Evolutionary conservation across 1,140 invertebrate genomes (phyloP).

Genomic region (Delia radicum): DNA sequence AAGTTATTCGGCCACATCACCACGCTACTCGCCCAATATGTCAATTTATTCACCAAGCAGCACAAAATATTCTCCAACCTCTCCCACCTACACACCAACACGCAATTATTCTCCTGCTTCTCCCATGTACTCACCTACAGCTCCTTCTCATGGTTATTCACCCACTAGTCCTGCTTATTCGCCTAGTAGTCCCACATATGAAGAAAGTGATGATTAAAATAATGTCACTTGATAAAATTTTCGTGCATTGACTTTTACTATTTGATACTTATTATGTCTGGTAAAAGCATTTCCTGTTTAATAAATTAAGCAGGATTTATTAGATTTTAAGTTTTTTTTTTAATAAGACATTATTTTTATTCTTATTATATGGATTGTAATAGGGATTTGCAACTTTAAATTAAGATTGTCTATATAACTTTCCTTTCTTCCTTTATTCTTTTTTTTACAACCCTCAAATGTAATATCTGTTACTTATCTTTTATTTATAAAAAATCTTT

Average conservation of each 20-base stretch:
- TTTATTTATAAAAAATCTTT: background rate
- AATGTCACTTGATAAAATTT: background rate
- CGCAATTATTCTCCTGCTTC: conserved; percentile 74
- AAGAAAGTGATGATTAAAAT: conserved; percentile 47
- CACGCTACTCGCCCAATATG: conserved; percentile 56
- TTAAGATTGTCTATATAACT: no score
- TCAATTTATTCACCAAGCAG: conserved; percentile 68
- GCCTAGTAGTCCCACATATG: conserved; percentile 58
- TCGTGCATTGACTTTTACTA: background rate
- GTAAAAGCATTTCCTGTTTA: background rate
- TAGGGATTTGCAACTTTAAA: background rate
- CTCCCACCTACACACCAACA: conserved; percentile 54
- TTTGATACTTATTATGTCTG: background rate
- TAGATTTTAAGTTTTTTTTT: no score
- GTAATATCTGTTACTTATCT: background rate
- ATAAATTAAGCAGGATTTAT: background rate
- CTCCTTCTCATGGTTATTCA: conserved; percentile 74
- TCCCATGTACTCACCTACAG: conserved; percentile 77
- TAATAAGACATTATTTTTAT: no score
- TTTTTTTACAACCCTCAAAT: background rate
- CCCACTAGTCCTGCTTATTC: conserved; percentile 78
- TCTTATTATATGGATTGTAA: background rate
- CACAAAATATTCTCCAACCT: conserved; percentile 84
- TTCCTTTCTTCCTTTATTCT: background rate
- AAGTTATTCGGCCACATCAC: conserved; percentile 69